Evolutionary conservation across 2,888 invertebrate species (phyloP).

Genomic region (Scrobipalpa costella): DNA sequence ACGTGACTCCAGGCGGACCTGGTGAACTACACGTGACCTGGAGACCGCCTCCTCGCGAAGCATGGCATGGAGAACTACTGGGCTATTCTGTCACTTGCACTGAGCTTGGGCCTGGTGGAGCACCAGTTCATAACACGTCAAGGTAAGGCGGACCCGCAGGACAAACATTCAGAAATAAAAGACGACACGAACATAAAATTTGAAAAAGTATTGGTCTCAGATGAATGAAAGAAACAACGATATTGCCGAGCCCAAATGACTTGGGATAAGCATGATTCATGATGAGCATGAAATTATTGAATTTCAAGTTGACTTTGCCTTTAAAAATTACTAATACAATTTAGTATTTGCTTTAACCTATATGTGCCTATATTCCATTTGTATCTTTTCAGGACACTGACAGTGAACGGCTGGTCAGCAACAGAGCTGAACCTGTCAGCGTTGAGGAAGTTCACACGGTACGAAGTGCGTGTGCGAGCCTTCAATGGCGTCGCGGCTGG

Average conservation of each 20-base stretch:
- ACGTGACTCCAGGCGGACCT: constrained; percentile 84
- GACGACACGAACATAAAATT: too few species aligned
- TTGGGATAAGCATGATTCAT: too few species aligned
- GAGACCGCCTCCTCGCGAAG: constrained; percentile 86
- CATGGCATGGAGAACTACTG: constrained; percentile 88
- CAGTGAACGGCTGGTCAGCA: constrained; percentile 87
- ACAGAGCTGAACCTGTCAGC: constrained; percentile 83
- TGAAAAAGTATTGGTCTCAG: too few species aligned
- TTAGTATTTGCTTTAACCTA: too few species aligned
- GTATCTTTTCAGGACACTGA: constrained; percentile 63
- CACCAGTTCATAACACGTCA: constrained; percentile 55
- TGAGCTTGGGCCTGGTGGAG: constrained; percentile 78
- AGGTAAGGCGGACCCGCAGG: too few species aligned
- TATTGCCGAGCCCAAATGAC: too few species aligned
- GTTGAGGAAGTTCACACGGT: constrained; percentile 88
- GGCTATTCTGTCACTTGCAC: constrained; percentile 88
- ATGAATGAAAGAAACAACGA: too few species aligned
- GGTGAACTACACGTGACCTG: constrained; percentile 87
- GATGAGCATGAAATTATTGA: too few species aligned
- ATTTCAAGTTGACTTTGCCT: too few species aligned
- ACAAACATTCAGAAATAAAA: too few species aligned
- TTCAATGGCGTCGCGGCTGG: constrained; percentile 91
- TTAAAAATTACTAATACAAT: too few species aligned
- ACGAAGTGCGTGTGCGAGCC: constrained; percentile 88
- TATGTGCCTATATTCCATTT: too few species aligned